Evolutionary conservation across 23 tunicate species (phyloP).

Genomic region (Styela clava): DNA sequence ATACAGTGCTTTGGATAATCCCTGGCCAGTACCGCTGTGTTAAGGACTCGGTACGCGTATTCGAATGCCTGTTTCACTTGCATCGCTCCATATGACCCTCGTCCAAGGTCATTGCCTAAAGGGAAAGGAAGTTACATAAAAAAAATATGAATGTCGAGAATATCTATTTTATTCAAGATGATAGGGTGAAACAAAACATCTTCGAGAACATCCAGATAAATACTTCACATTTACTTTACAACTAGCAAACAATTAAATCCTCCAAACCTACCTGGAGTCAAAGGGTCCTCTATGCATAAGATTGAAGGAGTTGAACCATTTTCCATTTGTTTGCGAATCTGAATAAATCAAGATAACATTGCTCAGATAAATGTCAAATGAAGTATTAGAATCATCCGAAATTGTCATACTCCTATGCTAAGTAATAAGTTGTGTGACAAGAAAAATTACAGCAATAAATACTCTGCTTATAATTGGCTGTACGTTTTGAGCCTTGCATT

Average conservation of each 20-base stretch:
- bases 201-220: no score
- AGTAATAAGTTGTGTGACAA: no score
- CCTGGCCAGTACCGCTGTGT: conserved; percentile 23
- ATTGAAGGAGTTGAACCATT: conserved; percentile 56
- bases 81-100: conserved; percentile 59
- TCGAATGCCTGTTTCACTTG: conserved; percentile 72
- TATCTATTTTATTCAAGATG: no score
- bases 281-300: conserved; percentile 84
- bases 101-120: conserved; percentile 75
- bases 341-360: neutral
- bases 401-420: no score
- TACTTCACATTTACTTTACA: no score
- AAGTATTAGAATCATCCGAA: neutral
- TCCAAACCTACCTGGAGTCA: conserved; percentile 62
- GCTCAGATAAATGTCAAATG: neutral
- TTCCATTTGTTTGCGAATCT: conserved; percentile 80
- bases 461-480: no score
- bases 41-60: conserved; percentile 56
- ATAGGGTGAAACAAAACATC: no score
- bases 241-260: neutral
- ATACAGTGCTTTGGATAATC: conserved; percentile 18
- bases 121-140: neutral
- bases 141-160: no score
- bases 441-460: no score
- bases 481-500: no score